A percentile compares a stretch with the other conserved stretches of the same genome.
These are phyloP conservation scores for Phasianus colchicus DNA, from an alignment of 2,113 vertebrate genomes.

Conservation along the genomic window DNA sequence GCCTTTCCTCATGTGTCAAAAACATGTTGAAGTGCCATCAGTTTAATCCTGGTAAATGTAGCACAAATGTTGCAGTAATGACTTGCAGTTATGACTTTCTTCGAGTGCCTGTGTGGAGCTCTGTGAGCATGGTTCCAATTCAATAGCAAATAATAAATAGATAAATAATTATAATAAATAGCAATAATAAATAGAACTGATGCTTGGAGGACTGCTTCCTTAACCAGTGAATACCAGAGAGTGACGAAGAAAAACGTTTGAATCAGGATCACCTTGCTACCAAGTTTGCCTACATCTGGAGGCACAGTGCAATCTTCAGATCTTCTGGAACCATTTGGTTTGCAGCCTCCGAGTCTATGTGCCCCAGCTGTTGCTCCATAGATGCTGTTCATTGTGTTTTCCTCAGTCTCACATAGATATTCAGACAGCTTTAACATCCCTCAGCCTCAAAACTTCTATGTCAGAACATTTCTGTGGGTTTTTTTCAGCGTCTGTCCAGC, in stretches of 20 bases:
- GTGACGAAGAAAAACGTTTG: not conserved
- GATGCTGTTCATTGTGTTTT: rapidly evolving
- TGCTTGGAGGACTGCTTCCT: not conserved
- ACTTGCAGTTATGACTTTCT: not conserved
- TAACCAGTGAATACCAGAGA: not conserved
- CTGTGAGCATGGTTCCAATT: not conserved
- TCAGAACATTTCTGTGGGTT: not conserved
- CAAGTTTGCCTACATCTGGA: not conserved
- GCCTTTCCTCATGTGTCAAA: not conserved
- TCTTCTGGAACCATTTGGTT: not conserved
- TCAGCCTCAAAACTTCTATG: not conserved
- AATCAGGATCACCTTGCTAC: rapidly evolving
- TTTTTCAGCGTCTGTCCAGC: not conserved
- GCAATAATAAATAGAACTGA: not conserved
- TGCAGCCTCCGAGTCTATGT: not conserved
- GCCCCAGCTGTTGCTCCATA: not conserved
- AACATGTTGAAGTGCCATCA: not conserved
- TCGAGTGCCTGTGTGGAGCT: not conserved
- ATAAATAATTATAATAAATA: no score
- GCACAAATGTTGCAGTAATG: not conserved
- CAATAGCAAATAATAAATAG: not conserved
- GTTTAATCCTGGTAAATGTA: not conserved
- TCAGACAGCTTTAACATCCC: not conserved
- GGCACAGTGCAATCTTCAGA: not conserved
- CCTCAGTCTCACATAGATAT: not conserved